Percentiles rank a stretch among this genome's conserved stretches.
Conservation (phyloP, 2,797 vertebrate species). For the Parauchenoglanis ngamensis region DNA sequence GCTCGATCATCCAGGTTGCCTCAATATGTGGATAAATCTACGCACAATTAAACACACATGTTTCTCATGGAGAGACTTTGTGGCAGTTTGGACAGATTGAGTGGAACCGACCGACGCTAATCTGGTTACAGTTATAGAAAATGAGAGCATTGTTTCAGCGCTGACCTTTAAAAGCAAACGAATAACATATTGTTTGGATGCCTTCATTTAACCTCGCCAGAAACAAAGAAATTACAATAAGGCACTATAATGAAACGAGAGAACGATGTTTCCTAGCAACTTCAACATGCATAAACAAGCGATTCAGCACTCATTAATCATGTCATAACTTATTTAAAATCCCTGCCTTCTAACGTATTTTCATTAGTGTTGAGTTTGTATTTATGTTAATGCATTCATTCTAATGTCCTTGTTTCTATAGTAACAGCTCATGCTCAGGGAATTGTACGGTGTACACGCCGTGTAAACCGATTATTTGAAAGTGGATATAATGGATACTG, state of each 20-base stretch:
- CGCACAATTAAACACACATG: constrained; percentile 21
- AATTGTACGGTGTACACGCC: too few relatives aligned
- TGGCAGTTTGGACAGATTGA: background rate
- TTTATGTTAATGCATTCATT: background rate
- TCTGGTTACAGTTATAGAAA: constrained; percentile 20
- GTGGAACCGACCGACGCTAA: background rate
- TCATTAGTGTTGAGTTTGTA: background rate
- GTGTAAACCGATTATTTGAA: background rate
- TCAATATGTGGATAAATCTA: background rate
- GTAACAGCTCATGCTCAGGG: background rate
- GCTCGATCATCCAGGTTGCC: constrained; percentile 19
- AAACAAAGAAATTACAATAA: constrained; percentile 20
- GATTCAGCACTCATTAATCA: background rate
- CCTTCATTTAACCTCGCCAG: background rate
- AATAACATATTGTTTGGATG: background rate
- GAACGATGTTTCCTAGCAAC: constrained; percentile 45
- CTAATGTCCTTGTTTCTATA: background rate
- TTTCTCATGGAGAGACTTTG: background rate
- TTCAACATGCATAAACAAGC: constrained; percentile 10
- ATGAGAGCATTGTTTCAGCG: background rate
- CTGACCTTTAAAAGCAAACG: constrained; percentile 34
- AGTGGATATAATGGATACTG: background rate
- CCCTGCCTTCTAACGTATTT: background rate
- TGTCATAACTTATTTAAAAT: constrained; percentile 7
- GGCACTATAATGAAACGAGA: background rate